Base-by-base conservation (phyloP, 1,140 invertebrate genomes). In the Leptinotarsa lineolata region DNA sequence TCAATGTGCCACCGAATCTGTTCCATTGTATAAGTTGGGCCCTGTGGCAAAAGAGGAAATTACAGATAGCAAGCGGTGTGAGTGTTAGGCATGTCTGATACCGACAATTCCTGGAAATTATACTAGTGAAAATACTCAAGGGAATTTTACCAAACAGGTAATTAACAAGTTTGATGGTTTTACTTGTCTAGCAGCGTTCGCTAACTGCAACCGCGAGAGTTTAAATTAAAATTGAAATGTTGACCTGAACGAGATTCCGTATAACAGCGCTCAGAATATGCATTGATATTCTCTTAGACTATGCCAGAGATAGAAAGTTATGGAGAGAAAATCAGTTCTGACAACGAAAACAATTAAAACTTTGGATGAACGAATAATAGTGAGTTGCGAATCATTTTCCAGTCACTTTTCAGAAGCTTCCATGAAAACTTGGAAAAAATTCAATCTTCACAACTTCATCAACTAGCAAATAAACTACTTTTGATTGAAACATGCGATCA, bases 121-220 rank as follows among this genome's bases (percentile, higher is more conserved):
- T 78, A 79, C 80, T 76, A 79, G 80, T 78, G 82, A 82, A 83
- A 82, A 82, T 80, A 81, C 81, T 80, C 81, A 77, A 78, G 81
- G 81, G 82, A 83, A 80, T 81, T 82, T 81, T 82, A 82, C 78
- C 80, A 81, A 82, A 83, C 81, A 83, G 81, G 81, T 83, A 83
- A 83, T 83, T 83, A 83, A 83, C 82, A 83, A 83, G 80, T 83
- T 83, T 83, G 82, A 83, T 83, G 82, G 81, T 81, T 82, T 83
- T 80, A 79, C 81, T 81, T 80, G 77, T 79, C 79, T 77, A 76
- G 67, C 74, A 72, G 72, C 70, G 68, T 24, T 39, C 64, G 16
- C 64, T 66, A 68, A 68, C 69, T 63, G 69, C 58, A 71, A 54
- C 67, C 67, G 48, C 44, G 45, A 75, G 77, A 77, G 67, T 79